Evolutionary conservation across 2,113 vertebrate genomes (phyloP), one percentile per base, ranked within the genome.

Genomic region (Amblyornis subalaris): DNA sequence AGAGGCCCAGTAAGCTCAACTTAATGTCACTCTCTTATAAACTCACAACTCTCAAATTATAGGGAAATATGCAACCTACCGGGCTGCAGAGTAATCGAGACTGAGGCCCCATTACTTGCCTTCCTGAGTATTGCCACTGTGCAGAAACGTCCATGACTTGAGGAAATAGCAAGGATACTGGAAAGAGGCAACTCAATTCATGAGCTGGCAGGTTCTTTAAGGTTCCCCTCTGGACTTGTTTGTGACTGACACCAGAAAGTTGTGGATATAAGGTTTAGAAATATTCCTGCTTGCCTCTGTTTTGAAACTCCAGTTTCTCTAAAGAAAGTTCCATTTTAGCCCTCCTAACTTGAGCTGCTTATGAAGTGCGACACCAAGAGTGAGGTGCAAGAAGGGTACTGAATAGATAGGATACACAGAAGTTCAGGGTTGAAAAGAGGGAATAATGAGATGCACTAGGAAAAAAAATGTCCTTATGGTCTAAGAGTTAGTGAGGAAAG

Each of bases 71-170:
- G 35, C 48, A n/a, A 16, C 22, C 48, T 55, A 35, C 26, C 12
- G 0, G n/a, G 26, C 33, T 33, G 25, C 42, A 40, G 35, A 54
- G 16, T 22, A 50, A 50, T 24, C 0, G 1, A 57, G 31, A 53
- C 8, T 20, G 42, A 77, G 55, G 29, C 31, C 13, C 26, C 2
- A 1, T 35, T 60, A n/a, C 22, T 71, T 71, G 11, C 29, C 8
- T 36, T 53, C 31, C 53, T 57, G 31, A 86, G 42, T 16, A 36
- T 4, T 58, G 47, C 11, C 42, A 23, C 15, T 18, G 28, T 17
- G 22, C 57, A 74, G 26, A 51, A 67, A 36, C 22, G 23, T 24
- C 58, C 42, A 57, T 0, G 0, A 42, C 54, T 76, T 42, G 35
- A 3, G 19, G 65, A 62, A 62, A 81, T 35, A 62, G 40, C 1